Evolutionary conservation across 2,888 invertebrate species (phyloP).

Genomic region (Thymelicus lineola): DNA sequence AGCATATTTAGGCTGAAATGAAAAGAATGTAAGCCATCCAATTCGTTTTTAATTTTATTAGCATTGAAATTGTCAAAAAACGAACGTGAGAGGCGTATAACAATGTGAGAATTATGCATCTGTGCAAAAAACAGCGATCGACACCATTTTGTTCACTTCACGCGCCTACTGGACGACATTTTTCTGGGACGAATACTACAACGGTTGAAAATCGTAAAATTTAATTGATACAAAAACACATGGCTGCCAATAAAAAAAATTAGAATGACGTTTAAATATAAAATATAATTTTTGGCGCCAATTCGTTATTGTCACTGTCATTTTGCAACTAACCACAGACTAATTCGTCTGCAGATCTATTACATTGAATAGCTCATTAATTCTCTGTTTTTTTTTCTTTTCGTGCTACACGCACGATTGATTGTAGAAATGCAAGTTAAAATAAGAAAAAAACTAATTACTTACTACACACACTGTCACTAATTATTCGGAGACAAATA

Average conservation of each 20-base stretch:
- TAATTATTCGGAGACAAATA: conserved; percentile 25
- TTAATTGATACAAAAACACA: conserved; percentile 21
- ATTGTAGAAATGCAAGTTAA: conserved; percentile 24
- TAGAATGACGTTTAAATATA: neutral
- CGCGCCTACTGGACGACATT: conserved; percentile 13
- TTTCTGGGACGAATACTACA: conserved; percentile 24
- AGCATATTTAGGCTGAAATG: conserved; percentile 3
- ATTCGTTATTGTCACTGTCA: conserved; percentile 4
- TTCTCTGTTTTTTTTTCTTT: conserved; percentile 38
- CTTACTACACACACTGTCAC: neutral
- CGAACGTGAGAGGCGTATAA: conserved; percentile 18
- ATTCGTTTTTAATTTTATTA: conserved; percentile 30
- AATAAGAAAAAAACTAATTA: conserved; percentile 14
- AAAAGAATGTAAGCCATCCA: conserved; percentile 21
- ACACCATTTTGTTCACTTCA: conserved; percentile 27
- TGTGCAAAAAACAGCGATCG: conserved; percentile 29
- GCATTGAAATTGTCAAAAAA: conserved; percentile 27
- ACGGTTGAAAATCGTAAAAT: conserved; percentile 31
- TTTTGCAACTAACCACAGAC: conserved; percentile 19
- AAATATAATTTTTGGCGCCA: conserved; percentile 17
- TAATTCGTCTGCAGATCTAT: conserved; percentile 40
- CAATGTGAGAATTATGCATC: conserved; percentile 32
- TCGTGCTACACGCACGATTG: conserved; percentile 47
- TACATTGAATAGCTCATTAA: conserved; percentile 40
- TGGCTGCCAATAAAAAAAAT: neutral